phyloP scores from a whole-genome alignment of 2,797 vertebrate species.

The Coracias cyanogaster region DNA sequence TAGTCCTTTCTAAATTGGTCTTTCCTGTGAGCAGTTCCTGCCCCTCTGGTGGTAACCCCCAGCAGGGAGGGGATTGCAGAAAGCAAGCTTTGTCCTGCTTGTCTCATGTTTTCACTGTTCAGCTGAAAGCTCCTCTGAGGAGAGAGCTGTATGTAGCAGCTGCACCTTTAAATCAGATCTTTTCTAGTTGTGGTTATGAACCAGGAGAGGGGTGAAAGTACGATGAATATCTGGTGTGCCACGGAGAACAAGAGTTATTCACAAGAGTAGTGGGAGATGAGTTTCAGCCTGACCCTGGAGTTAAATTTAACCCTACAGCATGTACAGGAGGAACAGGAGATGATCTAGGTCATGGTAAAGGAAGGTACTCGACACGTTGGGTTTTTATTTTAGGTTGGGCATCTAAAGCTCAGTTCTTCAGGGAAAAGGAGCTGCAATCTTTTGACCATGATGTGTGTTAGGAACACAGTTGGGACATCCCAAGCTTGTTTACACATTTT shows the following conservation, averaged over 20 bases:
- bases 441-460: neutral
- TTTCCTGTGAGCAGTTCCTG: neutral
- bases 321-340: neutral
- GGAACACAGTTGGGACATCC: neutral
- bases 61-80: neutral
- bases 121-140: neutral
- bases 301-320: neutral
- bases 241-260: neutral
- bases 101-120: neutral
- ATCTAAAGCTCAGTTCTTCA: neutral
- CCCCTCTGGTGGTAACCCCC: neutral
- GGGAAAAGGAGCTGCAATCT: neutral
- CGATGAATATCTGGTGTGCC: neutral
- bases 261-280: neutral
- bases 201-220: neutral
- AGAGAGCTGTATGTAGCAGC: neutral
- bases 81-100: neutral
- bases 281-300: neutral
- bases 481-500: neutral
- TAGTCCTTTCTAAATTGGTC: neutral
- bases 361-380: accelerated
- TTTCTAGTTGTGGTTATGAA: neutral
- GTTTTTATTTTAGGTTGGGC: neutral
- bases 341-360: neutral
- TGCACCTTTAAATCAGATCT: neutral